phyloP scores from a whole-genome alignment of 2,113 vertebrate genomes.

The Ploceus nigricollis region DNA sequence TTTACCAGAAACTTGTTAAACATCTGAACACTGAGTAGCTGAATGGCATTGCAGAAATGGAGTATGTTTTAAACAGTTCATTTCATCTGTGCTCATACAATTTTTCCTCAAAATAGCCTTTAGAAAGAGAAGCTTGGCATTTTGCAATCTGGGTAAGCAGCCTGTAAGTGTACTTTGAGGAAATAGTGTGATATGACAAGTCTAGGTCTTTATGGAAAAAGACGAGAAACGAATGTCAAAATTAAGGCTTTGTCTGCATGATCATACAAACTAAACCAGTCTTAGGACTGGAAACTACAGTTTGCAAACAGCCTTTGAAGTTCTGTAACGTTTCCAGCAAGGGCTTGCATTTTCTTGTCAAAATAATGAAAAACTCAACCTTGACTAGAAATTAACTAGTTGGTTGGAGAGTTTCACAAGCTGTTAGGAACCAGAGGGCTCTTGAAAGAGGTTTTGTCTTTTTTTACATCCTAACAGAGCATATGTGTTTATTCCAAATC shows the following conservation, averaged over 20 bases:
- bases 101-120: constrained; percentile 36
- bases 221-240: not conserved
- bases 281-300: constrained; percentile 36
- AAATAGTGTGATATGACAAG: constrained; percentile 48
- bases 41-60: constrained; percentile 71
- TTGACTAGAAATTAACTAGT: not conserved
- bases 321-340: constrained; percentile 11
- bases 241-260: constrained; percentile 51
- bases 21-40: constrained; percentile 60
- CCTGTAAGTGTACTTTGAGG: constrained; percentile 40
- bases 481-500: not conserved
- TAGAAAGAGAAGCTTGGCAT: not conserved
- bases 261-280: constrained; percentile 6
- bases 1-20: constrained; percentile 20
- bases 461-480: not conserved
- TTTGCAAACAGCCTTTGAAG: constrained; percentile 31
- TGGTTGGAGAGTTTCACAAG: not conserved
- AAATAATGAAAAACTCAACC: not conserved
- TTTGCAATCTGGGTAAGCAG: constrained; percentile 12
- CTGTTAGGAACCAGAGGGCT: not conserved
- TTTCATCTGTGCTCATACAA: constrained; percentile 26
- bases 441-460: not conserved
- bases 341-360: constrained; percentile 22
- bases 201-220: not conserved
- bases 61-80: constrained; percentile 35